Evolutionary conservation across 2,797 vertebrate genomes (phyloP), one percentile per base, ranked within the genome.

Genomic region (Epinephelus coioides): DNA sequence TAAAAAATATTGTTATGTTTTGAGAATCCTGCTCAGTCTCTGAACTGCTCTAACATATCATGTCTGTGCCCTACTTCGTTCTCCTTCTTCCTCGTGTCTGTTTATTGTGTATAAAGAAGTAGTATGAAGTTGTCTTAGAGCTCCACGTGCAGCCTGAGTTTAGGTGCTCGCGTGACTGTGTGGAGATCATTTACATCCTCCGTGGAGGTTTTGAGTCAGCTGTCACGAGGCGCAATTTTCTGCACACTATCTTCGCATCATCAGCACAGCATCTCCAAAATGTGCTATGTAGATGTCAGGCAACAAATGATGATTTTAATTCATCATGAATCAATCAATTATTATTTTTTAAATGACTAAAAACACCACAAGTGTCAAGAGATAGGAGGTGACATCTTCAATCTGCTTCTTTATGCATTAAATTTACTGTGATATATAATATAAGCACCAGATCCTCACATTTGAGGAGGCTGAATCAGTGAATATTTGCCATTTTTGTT

Each of bases 141-240:
- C 56, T 47, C 30, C 55, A 56, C 0, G 27, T 69, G 59, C 69
- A 50, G 23, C 18, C 23, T 43, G 66, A 9, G 53, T 60, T 10
- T 19, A 15, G 17, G 25, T 15, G 40, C 38, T 53, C 9, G 69
- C 44, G 21, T 69, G 53, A 61, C 27, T 46, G 40, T 25, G 69
- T 43, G 73, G 23, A 49, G 76, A 27, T 21, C 6, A n/a, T 56
- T 55, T 12, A 56, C 53, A 27, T 56, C 51, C 3, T 49, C 55
- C 38, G 44, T 12, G 40, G 56, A 53, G 68, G 68, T 2, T 59
- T 59, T 23, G 27, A 49, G 9, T 59, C 55, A 59, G 46, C 38
- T 51, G 60, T 62, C 49, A 44, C 46, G 13, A 3, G 40, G 63
- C 53, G 73, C 2, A 8, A 19, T 11, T 25, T 12, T 25, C 12